Base-by-base conservation (phyloP, 2,888 invertebrate species). In the Drosophila lutescens region DNA sequence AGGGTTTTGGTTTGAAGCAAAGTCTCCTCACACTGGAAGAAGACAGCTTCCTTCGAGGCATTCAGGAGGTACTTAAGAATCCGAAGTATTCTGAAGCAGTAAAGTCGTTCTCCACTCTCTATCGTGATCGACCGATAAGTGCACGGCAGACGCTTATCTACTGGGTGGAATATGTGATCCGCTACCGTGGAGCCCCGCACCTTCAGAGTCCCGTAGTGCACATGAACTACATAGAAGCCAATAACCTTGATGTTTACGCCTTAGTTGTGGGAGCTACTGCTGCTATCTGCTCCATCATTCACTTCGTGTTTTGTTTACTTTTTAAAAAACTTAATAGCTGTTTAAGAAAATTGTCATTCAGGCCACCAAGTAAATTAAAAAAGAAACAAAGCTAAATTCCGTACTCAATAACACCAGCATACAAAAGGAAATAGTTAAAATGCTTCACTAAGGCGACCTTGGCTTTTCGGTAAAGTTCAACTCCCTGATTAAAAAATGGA, bases 131-230 rank as follows among this genome's bases (percentile, higher is more conserved):
- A 34, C 94, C 94, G 0, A 78, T 93, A 88, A 90, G 86, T 26
- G 92, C 93, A 0, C 83, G 93, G 17, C 91, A 94, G 59, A 93
- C 92, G 0, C 93, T 94, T 0, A 91, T 93, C 67, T 94, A 89
- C 81, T 94, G 94, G 94, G 91, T 93, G 7, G 94, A 94, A 68
- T 94, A 94, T 78, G 93, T 94, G 0, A 90, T 94, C 7, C 92
- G 94, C 15, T 90, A 94, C 85, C 93, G 93, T 60, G 94, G 94
- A 30, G 93, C 93, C 0, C 80, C 90, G 1, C 93, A 92, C 61
- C 91, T 94, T 79, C 94, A 93, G 73, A 94, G 93, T 86, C 93
- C 94, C 3, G 91, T 93, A 1, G 73, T 92, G n/a, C 89, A 93
- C 34, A 81, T 94, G 72, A 92, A 86, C 67, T 92, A 92, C 89